A percentile compares a stretch with the other conserved stretches of the same genome.
Evolutionary conservation across 2,797 vertebrate genomes (phyloP).

Genomic region (Fringilla coelebs): DNA sequence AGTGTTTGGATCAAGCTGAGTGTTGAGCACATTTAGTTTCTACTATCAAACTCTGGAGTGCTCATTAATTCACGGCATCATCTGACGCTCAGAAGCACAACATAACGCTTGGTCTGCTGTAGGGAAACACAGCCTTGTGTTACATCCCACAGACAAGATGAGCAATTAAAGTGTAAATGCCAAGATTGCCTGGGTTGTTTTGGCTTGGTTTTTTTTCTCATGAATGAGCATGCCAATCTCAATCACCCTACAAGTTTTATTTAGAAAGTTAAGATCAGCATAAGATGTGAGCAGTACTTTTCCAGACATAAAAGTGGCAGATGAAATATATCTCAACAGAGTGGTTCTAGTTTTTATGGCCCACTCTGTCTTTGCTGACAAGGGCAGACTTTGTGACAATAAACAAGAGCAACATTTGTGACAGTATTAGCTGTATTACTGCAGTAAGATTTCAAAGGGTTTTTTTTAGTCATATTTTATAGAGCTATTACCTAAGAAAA

Average conservation of each 20-base stretch:
- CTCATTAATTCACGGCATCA: neutral
- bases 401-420: neutral
- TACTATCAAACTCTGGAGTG: neutral
- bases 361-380: neutral
- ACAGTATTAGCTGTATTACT: neutral
- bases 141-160: neutral
- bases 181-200: neutral
- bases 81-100: neutral
- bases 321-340: neutral
- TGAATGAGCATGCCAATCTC: neutral
- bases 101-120: neutral
- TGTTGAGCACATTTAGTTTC: neutral
- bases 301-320: neutral
- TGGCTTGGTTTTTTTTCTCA: neutral
- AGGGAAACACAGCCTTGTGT: neutral
- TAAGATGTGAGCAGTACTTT: neutral
- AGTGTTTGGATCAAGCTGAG: neutral
- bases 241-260: neutral
- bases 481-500: neutral
- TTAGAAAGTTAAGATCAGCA: neutral
- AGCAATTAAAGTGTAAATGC: neutral
- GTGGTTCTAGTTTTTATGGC: neutral
- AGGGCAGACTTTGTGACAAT: neutral
- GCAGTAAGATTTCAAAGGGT: neutral
- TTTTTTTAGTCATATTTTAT: neutral